phyloP scores from a whole-genome alignment of 2,797 vertebrate species.

The Lacerta agilis region DNA sequence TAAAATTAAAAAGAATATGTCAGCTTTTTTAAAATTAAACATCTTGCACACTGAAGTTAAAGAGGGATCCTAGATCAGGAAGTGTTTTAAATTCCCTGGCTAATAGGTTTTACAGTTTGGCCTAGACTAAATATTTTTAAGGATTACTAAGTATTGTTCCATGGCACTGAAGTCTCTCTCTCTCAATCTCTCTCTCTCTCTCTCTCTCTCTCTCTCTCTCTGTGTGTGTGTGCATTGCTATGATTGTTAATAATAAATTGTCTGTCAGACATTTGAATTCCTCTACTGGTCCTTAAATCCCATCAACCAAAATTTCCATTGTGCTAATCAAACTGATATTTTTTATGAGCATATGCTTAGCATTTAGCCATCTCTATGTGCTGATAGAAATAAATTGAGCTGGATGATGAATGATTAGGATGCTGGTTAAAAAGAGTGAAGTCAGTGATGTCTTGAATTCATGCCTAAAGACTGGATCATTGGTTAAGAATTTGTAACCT shows the following conservation, averaged over 20 bases:
- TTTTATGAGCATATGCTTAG: slow-evolving; percentile 5
- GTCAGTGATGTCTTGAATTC: neutral
- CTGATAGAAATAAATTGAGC: neutral
- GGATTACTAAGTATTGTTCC: neutral
- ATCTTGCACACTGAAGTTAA: neutral
- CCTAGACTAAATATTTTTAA: neutral
- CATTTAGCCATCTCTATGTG: neutral
- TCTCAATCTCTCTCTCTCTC: too few relatives aligned
- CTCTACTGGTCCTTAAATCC: neutral
- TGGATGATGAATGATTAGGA: neutral
- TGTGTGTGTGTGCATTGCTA: neutral
- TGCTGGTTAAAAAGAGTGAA: neutral
- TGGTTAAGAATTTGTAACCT: neutral
- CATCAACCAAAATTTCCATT: neutral
- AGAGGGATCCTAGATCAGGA: neutral
- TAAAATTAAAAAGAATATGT: neutral
- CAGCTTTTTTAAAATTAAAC: neutral
- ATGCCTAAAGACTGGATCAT: slow-evolving; percentile 7
- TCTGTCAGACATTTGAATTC: neutral
- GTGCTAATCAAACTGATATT: slow-evolving; percentile 3
- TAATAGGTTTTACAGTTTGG: neutral
- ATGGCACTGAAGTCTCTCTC: neutral
- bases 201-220: too few relatives aligned
- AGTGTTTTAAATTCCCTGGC: neutral
- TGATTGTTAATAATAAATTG: neutral